A percentile compares a stretch with the other conserved stretches of the same genome.
These are phyloP conservation scores for Frankliniella intonsa DNA, from an alignment of 2,888 invertebrate species.

Conservation along the genomic window DNA sequence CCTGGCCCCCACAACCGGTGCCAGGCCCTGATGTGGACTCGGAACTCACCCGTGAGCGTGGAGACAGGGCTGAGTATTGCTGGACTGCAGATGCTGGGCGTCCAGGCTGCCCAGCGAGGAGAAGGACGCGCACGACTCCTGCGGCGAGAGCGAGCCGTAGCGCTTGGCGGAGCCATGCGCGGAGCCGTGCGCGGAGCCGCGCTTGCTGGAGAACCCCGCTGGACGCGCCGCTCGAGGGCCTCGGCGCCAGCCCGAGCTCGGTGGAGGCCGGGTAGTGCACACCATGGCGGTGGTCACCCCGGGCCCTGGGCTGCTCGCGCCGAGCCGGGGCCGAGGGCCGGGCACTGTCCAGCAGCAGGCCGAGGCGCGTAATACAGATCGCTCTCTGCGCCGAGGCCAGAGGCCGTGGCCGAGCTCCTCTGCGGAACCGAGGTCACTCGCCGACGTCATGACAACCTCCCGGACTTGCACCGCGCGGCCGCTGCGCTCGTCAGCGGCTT, in stretches of 20 bases:
- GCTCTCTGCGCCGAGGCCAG: slow-evolving; percentile 55
- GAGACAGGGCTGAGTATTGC: slow-evolving; percentile 87
- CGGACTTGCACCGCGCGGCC: slow-evolving; percentile 37
- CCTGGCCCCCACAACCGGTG: too few relatives aligned
- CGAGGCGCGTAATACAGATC: slow-evolving; percentile 79
- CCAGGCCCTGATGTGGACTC: too few relatives aligned
- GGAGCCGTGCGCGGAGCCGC: slow-evolving; percentile 2
- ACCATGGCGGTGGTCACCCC: slow-evolving; percentile 42
- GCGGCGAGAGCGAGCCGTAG: slow-evolving; percentile 33
- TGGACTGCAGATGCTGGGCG: slow-evolving; percentile 65
- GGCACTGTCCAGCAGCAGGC: slow-evolving; percentile 68
- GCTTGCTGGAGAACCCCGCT: slow-evolving; percentile 22
- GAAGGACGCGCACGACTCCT: slow-evolving; percentile 49
- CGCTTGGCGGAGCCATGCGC: slow-evolving; percentile 34
- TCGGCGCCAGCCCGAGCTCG: not conserved
- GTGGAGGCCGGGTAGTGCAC: slow-evolving; percentile 1
- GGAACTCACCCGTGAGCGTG: slow-evolving; percentile 68
- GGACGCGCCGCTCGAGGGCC: not conserved
- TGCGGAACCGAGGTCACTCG: too few relatives aligned
- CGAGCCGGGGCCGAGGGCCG: slow-evolving; percentile 43
- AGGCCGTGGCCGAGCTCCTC: too few relatives aligned
- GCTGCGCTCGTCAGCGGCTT: slow-evolving; percentile 49
- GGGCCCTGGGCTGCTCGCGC: slow-evolving; percentile 40
- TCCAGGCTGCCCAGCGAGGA: slow-evolving; percentile 55
- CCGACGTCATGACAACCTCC: not conserved